Base-by-base conservation (phyloP, 2,888 invertebrate species). In the Acrocera orbiculus region DNA sequence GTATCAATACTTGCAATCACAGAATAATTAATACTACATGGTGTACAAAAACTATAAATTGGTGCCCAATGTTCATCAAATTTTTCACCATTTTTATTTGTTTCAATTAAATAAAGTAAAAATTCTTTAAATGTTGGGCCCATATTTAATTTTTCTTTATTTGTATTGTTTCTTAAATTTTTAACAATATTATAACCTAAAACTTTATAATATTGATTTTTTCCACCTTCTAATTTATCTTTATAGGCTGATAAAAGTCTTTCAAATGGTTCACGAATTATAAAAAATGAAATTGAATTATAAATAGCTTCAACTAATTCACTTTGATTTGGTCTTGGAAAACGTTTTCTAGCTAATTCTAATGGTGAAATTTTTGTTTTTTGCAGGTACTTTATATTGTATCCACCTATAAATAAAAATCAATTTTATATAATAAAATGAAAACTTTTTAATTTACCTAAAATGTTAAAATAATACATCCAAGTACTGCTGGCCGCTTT, bases 401-500 rank as follows among this genome's bases (percentile, higher is more conserved):
- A 71, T 35, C 71, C 71, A 38, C 63, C 75, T 72, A 48, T 30
- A 58, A 40, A 16, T 19, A 34, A 27, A 5, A 10, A 8, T 19
- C 15, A 29, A 14, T 10, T 23, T 23, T 28, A n/a, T 30, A 13
- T 13, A 10, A 28, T 22, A n/a, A 15, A 16, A 16, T 34, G 33
- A 30, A 38, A 14, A 32, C 16, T 17, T 14, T 27, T 13, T 30
- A 39, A 58, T 52, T 62, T 62, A 61, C 77, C 77, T 39, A 80
- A 64, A 47, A 76, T 66, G 56, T 79, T 77, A 50, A 80, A 77
- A 56, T 77, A 77, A 54, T 78, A 76, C 61, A 80, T 66, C 79
- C 79, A 80, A 7, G 73, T 76, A n/a, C 78, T 77, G 46, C 79
- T 79, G 16, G 76, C 76, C 22, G 76, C 76, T 62, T 77, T 77